These are phyloP conservation scores for Caenorhabditis imperialis DNA, from an alignment of 2,888 invertebrate genomes.

Conservation along the genomic window DNA sequence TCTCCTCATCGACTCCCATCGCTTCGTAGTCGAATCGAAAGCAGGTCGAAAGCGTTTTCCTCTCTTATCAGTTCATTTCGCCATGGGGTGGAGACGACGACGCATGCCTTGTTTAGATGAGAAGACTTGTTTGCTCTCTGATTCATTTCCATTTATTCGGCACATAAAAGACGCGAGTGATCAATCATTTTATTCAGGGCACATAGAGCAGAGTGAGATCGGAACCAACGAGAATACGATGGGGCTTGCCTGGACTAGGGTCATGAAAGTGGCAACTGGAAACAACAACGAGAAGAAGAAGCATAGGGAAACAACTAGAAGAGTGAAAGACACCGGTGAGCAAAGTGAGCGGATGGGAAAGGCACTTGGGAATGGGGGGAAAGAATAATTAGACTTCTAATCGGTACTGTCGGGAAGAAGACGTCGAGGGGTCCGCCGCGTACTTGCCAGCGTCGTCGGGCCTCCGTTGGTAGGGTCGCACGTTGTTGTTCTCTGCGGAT, in stretches of 20 bases:
- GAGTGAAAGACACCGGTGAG: constrained; percentile 33
- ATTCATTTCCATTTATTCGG: constrained; percentile 23
- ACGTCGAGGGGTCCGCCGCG: constrained; percentile 10
- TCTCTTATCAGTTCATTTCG: constrained; percentile 45
- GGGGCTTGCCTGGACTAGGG: constrained; percentile 35
- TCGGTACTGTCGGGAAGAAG: constrained; percentile 31
- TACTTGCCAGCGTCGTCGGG: constrained; percentile 56
- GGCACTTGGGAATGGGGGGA: constrained; percentile 4
- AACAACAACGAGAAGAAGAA: background rate
- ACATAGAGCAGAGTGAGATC: too few relatives aligned
- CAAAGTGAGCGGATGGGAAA: constrained; percentile 4
- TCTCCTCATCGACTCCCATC: constrained; percentile 64
- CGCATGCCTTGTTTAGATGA: background rate
- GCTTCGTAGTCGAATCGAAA: too few relatives aligned
- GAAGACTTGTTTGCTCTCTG: constrained; percentile 42
- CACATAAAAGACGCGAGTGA: background rate
- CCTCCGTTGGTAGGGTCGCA: constrained; percentile 60
- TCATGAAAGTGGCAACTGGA: constrained; percentile 9
- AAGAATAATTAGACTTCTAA: constrained; percentile 38
- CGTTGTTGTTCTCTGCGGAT: constrained; percentile 47
- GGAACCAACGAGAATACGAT: too few relatives aligned
- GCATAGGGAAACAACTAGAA: constrained; percentile 14
- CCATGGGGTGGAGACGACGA: constrained; percentile 4
- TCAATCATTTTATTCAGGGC: constrained; percentile 1
- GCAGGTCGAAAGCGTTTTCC: constrained; percentile 6